Conservation (phyloP, 1,140 invertebrate species). For the Drosophila mojavensis region DNA sequence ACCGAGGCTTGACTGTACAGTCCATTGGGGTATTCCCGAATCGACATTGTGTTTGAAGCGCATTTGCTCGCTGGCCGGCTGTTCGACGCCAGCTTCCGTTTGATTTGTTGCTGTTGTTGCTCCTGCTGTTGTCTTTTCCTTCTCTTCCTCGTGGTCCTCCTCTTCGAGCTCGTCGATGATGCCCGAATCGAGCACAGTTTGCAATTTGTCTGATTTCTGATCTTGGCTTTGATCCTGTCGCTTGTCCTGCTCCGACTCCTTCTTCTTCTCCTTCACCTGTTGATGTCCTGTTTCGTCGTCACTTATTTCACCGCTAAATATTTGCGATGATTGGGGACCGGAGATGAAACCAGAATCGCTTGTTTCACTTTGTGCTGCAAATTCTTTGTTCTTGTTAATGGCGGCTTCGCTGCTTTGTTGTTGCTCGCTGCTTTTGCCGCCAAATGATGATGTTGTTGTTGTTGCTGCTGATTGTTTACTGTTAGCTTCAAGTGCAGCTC, state of each 20-base stretch:
- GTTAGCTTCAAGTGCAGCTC: constrained; percentile 53
- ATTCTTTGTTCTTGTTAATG: constrained; percentile 70
- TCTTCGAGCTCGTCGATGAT: constrained; percentile 61
- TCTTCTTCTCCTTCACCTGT: not conserved
- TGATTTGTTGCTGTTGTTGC: constrained; percentile 7
- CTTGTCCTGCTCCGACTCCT: constrained; percentile 18
- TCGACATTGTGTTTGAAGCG: constrained; percentile 62
- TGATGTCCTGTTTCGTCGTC: constrained; percentile 30
- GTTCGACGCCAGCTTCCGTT: constrained; percentile 27
- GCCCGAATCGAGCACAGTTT: constrained; percentile 67
- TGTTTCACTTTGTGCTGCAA: constrained; percentile 80
- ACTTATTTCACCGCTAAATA: constrained; percentile 64
- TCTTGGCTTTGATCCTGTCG: constrained; percentile 10
- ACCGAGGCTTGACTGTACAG: constrained; percentile 55
- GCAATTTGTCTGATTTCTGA: constrained; percentile 26
- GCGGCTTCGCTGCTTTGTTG: constrained; percentile 43
- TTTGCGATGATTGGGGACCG: constrained; percentile 74
- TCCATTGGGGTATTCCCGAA: constrained; percentile 65
- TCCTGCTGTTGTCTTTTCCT: constrained; percentile 17
- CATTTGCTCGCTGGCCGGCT: constrained; percentile 53
- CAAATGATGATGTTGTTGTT: constrained; percentile 62
- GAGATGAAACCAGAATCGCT: constrained; percentile 84
- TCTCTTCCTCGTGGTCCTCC: constrained; percentile 14
- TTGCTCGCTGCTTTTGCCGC: constrained; percentile 63
- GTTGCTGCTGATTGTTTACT: constrained; percentile 63